A percentile compares a stretch with the other conserved stretches of the same genome.
phyloP scores from a whole-genome alignment of 2,888 invertebrate genomes.

The Megalurothrips usitatus region DNA sequence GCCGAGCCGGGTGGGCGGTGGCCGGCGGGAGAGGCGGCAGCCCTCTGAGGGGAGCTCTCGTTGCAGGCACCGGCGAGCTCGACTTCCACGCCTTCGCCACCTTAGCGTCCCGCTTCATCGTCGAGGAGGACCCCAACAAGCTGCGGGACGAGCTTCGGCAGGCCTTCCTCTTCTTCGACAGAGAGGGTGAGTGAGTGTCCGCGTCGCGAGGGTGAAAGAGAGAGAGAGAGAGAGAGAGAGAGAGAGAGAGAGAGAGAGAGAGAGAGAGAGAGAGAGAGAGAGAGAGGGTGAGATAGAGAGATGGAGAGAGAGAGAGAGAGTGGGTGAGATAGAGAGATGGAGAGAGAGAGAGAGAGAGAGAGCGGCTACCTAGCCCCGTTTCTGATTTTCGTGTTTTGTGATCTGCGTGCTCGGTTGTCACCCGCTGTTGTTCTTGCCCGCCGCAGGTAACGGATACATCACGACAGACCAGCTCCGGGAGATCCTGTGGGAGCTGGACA shows the following conservation, averaged over 20 bases:
- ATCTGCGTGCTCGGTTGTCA: too few species aligned
- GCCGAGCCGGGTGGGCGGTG: not conserved
- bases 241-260: not conserved
- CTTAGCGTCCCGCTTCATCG: not conserved
- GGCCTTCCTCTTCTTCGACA: constrained; percentile 13
- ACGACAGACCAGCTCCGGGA: constrained; percentile 15
- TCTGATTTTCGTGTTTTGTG: too few species aligned
- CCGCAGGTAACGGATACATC: constrained; percentile 3
- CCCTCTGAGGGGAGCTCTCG: not conserved
- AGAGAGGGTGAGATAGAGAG: not conserved
- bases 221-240: not conserved
- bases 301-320: too few species aligned
- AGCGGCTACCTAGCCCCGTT: too few species aligned
- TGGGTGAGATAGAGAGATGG: not conserved
- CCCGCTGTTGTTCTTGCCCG: not conserved
- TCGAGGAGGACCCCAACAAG: constrained; percentile 17
- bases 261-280: not conserved
- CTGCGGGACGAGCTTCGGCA: constrained; percentile 9
- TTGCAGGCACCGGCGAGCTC: constrained; percentile 1
- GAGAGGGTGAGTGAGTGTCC: constrained; percentile 1
- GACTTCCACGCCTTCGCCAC: constrained; percentile 20
- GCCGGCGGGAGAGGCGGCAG: not conserved
- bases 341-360: not conserved
- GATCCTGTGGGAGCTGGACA: constrained; percentile 9
- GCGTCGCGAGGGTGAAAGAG: not conserved